These are phyloP conservation scores for Thalassophryne amazonica DNA, from an alignment of 2,797 vertebrate species.

Conservation along the genomic window DNA sequence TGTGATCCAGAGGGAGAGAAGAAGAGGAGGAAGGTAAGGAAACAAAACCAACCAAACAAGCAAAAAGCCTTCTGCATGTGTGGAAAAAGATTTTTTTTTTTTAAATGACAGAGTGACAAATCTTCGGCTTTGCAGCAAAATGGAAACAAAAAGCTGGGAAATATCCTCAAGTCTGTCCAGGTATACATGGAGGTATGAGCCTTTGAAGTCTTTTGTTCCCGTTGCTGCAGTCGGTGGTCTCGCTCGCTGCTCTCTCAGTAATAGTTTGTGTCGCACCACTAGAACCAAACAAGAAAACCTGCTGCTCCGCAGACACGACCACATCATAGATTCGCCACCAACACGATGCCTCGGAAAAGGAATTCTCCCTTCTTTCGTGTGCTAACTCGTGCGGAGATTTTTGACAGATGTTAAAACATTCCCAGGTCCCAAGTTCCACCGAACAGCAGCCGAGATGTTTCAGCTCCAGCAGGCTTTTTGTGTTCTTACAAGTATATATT, in stretches of 20 bases:
- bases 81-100: slow-evolving; percentile 42
- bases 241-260: slow-evolving; percentile 8
- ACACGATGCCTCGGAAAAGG: slow-evolving; percentile 29
- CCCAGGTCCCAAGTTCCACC: slow-evolving; percentile 95
- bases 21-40: background rate
- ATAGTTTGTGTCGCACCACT: slow-evolving; percentile 20
- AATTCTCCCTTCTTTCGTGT: slow-evolving; percentile 50
- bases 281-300: slow-evolving; percentile 14
- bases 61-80: slow-evolving; percentile 4
- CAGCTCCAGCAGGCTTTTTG: slow-evolving; percentile 87
- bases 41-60: slow-evolving; percentile 11
- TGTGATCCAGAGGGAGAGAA: slow-evolving; percentile 8
- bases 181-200: slow-evolving; percentile 64
- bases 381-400: slow-evolving; percentile 39
- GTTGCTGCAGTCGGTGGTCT: slow-evolving; percentile 9
- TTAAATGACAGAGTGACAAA: slow-evolving; percentile 39
- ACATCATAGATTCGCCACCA: slow-evolving; percentile 65
- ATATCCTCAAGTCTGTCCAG: slow-evolving; percentile 81
- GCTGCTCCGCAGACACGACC: slow-evolving; percentile 58
- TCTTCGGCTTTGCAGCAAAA: slow-evolving; percentile 52
- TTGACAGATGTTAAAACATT: slow-evolving; percentile 73
- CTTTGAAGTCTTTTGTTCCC: slow-evolving; percentile 40
- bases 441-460: slow-evolving; percentile 96
- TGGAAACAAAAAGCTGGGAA: slow-evolving; percentile 44
- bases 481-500: slow-evolving; percentile 80